phyloP scores from a whole-genome alignment of 1,140 invertebrate genomes.

The Aethina tumida region DNA sequence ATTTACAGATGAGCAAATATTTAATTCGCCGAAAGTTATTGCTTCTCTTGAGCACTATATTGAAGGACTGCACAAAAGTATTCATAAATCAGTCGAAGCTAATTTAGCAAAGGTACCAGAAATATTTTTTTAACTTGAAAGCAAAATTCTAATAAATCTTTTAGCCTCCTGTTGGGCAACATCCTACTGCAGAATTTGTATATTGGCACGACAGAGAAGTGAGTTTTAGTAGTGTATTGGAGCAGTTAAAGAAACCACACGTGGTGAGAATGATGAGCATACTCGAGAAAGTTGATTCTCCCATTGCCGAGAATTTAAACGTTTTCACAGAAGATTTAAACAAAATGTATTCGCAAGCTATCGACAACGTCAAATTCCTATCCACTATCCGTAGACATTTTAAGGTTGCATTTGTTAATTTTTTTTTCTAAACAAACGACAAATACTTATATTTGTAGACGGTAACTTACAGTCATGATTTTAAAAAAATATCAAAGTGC shows the following conservation, averaged over 20 bases:
- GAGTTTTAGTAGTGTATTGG: slow-evolving; percentile 62
- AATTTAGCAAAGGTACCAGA: slow-evolving; percentile 45
- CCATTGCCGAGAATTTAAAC: slow-evolving; percentile 41
- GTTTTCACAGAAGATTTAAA: slow-evolving; percentile 47
- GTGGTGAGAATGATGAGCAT: slow-evolving; percentile 49
- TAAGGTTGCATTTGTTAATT: slow-evolving; percentile 45
- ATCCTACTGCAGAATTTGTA: slow-evolving; percentile 70
- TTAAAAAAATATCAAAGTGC: slow-evolving; percentile 57
- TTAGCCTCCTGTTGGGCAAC: slow-evolving; percentile 49
- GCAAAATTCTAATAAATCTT: slow-evolving; percentile 12
- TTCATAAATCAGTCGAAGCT: slow-evolving; percentile 44
- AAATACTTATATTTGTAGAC: slow-evolving; percentile 15
- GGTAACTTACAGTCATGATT: slow-evolving; percentile 41
- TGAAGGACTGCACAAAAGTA: slow-evolving; percentile 52
- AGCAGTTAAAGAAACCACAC: slow-evolving; percentile 65
- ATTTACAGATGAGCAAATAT: slow-evolving; percentile 36
- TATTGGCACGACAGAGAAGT: slow-evolving; percentile 73
- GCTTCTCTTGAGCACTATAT: slow-evolving; percentile 51
- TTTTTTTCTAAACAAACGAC: not conserved
- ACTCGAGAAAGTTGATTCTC: slow-evolving; percentile 42
- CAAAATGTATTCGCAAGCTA: slow-evolving; percentile 63
- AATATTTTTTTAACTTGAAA: slow-evolving; percentile 7
- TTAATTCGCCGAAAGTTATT: slow-evolving; percentile 41
- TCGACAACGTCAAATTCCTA: slow-evolving; percentile 78
- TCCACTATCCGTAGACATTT: slow-evolving; percentile 71